Evolutionary conservation across 1,140 invertebrate genomes (phyloP).

Genomic region (Fopius arisanus): DNA sequence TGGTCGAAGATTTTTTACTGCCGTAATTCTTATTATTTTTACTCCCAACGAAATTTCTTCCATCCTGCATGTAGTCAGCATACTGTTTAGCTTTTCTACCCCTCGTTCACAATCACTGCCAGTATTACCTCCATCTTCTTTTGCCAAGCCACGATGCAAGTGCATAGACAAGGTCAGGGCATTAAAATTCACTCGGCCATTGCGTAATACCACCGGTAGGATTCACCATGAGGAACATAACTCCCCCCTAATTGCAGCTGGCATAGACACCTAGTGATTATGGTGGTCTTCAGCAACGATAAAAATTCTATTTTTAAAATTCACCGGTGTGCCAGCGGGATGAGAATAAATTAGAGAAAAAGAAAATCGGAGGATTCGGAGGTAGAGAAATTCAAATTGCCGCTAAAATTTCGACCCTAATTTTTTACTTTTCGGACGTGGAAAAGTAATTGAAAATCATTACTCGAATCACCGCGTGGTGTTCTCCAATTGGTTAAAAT

Average conservation of each 20-base stretch:
- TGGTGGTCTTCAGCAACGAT: constrained; percentile 48
- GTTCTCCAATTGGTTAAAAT: too few species aligned
- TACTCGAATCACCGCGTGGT: not conserved
- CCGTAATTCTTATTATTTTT: constrained; percentile 13
- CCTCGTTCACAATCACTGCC: constrained; percentile 18
- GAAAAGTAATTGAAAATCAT: constrained; percentile 22
- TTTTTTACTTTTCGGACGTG: constrained; percentile 32
- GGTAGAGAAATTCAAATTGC: constrained; percentile 23
- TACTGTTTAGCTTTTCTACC: constrained; percentile 55
- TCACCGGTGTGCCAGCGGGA: constrained; percentile 3
- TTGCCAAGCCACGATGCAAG: not conserved
- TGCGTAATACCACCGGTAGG: constrained; percentile 52
- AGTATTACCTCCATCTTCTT: constrained; percentile 8
- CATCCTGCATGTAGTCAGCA: not conserved
- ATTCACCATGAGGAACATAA: constrained; percentile 31
- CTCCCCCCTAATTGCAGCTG: constrained; percentile 26
- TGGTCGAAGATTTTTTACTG: not conserved
- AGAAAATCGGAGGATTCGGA: not conserved
- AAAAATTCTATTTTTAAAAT: constrained; percentile 11
- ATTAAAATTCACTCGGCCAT: constrained; percentile 52
- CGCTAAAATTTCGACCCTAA: not conserved
- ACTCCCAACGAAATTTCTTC: not conserved
- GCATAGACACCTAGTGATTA: constrained; percentile 56
- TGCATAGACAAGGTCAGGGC: constrained; percentile 60
- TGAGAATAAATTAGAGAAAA: not conserved